These are phyloP conservation scores for Aepyceros melampus DNA, from an alignment of 2,113 vertebrate species.

Conservation along the genomic window DNA sequence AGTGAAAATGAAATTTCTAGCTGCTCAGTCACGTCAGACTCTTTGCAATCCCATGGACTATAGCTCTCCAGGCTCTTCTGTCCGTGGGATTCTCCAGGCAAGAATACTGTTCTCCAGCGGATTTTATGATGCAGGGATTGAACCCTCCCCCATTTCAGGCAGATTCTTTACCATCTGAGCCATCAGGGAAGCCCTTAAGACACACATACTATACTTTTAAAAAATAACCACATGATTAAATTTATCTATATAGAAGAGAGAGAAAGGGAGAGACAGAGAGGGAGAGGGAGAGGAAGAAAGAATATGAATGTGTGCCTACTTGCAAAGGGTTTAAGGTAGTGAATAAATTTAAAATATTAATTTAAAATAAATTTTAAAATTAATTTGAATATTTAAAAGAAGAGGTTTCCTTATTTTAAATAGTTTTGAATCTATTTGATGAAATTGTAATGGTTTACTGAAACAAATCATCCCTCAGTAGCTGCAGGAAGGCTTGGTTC, in stretches of 20 bases:
- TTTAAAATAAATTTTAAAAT: background rate
- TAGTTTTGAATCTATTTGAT: background rate
- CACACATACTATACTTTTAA: background rate
- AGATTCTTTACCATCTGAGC: background rate
- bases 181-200: background rate
- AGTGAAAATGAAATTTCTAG: background rate
- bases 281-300: background rate
- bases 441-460: background rate
- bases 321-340: background rate
- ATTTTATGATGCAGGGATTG: background rate
- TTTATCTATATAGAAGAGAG: background rate
- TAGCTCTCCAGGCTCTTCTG: background rate
- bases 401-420: background rate
- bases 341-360: background rate
- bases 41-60: background rate
- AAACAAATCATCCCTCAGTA: background rate
- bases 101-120: background rate
- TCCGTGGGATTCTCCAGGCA: background rate
- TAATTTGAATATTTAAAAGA: background rate
- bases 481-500: background rate
- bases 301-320: background rate
- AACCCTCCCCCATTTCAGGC: background rate
- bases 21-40: background rate
- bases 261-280: background rate
- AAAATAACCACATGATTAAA: background rate